phyloP scores from a whole-genome alignment of 2,888 invertebrate genomes.

The Acholoe squamosa region DNA sequence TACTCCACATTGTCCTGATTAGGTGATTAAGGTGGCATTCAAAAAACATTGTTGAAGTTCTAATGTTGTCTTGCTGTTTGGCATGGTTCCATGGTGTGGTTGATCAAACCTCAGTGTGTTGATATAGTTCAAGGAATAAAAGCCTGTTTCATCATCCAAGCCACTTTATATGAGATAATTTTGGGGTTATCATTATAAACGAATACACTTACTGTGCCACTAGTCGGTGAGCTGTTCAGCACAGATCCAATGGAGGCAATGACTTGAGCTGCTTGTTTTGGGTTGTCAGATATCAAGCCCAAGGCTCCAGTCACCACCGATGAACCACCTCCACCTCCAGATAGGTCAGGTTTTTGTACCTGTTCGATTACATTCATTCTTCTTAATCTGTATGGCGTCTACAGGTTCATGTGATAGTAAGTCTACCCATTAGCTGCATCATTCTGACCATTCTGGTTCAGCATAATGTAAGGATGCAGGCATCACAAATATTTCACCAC shows the following conservation, averaged over 20 bases:
- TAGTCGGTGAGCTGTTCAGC: background rate
- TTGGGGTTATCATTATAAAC: background rate
- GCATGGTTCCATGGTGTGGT: background rate
- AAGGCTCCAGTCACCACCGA: constrained; percentile 16
- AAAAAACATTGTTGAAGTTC: background rate
- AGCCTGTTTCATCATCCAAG: background rate
- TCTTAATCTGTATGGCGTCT: no score
- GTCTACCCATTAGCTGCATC: no score
- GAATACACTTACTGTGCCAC: background rate
- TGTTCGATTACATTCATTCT: no score
- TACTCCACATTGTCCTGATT: no score
- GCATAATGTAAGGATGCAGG: no score
- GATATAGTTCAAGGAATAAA: background rate
- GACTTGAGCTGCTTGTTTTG: constrained; percentile 30
- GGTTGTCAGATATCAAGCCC: constrained; percentile 15
- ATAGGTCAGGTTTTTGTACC: background rate
- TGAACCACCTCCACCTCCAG: background rate
- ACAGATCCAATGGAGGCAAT: constrained; percentile 44
- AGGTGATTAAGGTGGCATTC: no score
- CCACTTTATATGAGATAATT: background rate
- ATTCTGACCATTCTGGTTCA: no score
- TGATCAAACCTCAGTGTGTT: background rate
- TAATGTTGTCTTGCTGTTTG: background rate
- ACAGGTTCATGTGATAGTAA: no score
- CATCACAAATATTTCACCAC: no score